Conservation (phyloP, 1,140 invertebrate genomes). For the Drosophila baimaii region DNA sequence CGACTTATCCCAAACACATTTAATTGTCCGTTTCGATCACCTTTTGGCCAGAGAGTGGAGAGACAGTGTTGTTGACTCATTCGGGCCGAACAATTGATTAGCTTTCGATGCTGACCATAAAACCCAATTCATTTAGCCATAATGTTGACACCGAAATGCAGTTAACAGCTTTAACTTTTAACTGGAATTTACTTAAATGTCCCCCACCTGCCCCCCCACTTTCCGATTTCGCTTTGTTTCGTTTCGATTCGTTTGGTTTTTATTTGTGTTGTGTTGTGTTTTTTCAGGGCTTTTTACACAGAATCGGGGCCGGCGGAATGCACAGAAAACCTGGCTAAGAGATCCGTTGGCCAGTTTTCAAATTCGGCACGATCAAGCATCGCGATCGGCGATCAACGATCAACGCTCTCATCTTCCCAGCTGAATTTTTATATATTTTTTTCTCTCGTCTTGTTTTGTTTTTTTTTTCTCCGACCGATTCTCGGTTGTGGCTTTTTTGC, state of each 20-base stretch:
- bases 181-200: conserved; percentile 64
- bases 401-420: conserved; percentile 63
- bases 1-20: conserved; percentile 17
- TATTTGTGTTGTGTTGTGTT: conserved; percentile 5
- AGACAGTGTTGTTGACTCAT: conserved; percentile 59
- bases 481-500: conserved; percentile 65
- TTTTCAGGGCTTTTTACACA: conserved; percentile 42
- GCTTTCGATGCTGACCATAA: conserved; percentile 69
- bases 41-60: conserved; percentile 41
- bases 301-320: conserved; percentile 75
- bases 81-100: conserved; percentile 70
- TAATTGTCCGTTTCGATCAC: conserved; percentile 38
- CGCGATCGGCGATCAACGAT: conserved; percentile 52
- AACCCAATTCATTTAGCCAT: conserved; percentile 70
- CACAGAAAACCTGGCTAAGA: conserved; percentile 36
- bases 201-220: background rate
- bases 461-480: conserved; percentile 10
- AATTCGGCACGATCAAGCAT: conserved; percentile 79
- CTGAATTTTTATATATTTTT: conserved; percentile 47
- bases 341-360: conserved; percentile 61
- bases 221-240: conserved; percentile 21
- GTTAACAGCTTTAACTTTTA: conserved; percentile 69
- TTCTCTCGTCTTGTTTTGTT: conserved; percentile 31
- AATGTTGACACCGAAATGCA: conserved; percentile 75
- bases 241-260: conserved; percentile 16